Percentiles rank a stretch among this genome's conserved stretches.
Conservation (phyloP, 2,113 vertebrate species). For the Prietella phreatophila region DNA sequence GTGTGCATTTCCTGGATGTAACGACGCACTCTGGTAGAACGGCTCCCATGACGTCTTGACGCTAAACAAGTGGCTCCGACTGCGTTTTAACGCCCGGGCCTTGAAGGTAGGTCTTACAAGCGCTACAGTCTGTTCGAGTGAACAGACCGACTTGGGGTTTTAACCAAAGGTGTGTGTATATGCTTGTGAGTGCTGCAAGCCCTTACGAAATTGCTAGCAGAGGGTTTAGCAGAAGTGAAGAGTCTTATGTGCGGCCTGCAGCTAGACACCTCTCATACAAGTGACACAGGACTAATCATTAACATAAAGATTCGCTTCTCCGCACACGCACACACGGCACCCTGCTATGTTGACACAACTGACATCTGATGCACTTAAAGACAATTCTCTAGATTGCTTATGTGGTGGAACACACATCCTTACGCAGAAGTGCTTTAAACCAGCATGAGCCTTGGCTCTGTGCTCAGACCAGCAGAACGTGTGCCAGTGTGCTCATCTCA, state of each 20-base stretch:
- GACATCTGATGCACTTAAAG: slow-evolving; percentile 18
- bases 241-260: slow-evolving; percentile 54
- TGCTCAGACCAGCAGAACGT: slow-evolving; percentile 2
- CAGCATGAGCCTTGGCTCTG: not conserved
- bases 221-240: slow-evolving; percentile 37
- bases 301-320: slow-evolving; percentile 37
- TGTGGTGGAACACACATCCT: not conserved
- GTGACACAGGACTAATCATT: slow-evolving; percentile 39
- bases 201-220: slow-evolving; percentile 11
- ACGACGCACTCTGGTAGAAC: not conserved
- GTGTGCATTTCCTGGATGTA: not conserved
- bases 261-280: slow-evolving; percentile 30
- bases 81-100: slow-evolving; percentile 33
- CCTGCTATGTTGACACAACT: slow-evolving; percentile 18
- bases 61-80: not conserved
- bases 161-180: slow-evolving; percentile 14
- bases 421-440: not conserved
- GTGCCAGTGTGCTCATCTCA: not conserved
- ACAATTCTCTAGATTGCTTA: not conserved
- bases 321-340: not conserved
- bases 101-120: slow-evolving; percentile 41
- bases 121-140: slow-evolving; percentile 12
- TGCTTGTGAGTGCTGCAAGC: not conserved
- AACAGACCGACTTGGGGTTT: slow-evolving; percentile 6
- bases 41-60: not conserved